A percentile compares a stretch with the other conserved stretches of the same genome.
Evolutionary conservation across 2,113 vertebrate genomes (phyloP).

Genomic region (Rhinolophus sinicus): DNA sequence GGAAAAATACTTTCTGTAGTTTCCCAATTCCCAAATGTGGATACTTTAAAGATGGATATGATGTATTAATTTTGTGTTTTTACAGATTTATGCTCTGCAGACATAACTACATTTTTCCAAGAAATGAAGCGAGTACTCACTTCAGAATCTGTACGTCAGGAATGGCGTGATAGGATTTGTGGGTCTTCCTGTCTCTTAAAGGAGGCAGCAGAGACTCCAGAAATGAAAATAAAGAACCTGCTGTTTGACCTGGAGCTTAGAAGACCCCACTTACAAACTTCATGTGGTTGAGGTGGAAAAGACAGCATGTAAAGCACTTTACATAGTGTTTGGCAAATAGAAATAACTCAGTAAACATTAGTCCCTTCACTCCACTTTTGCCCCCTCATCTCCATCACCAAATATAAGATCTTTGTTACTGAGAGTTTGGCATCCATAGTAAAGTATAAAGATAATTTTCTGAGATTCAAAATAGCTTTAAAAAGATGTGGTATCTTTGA

Average conservation of each 20-base stretch:
- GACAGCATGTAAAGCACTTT: background rate
- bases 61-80: conserved; percentile 77
- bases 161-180: background rate
- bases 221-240: background rate
- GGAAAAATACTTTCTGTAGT: conserved; percentile 67
- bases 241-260: background rate
- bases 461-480: background rate
- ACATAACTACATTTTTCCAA: conserved; percentile 62
- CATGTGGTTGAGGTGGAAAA: background rate
- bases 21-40: conserved; percentile 67
- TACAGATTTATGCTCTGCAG: conserved; percentile 68
- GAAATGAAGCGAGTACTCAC: conserved; percentile 36
- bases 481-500: background rate
- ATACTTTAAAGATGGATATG: conserved; percentile 63
- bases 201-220: background rate
- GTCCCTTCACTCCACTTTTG: background rate
- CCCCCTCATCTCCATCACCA: background rate
- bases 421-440: background rate
- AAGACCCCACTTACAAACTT: background rate
- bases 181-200: background rate
- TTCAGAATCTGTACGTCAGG: background rate
- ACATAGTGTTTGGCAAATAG: background rate
- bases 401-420: background rate
- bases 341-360: background rate
- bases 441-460: background rate